Evolutionary conservation across 2,113 vertebrate species (phyloP).

Genomic region (Stegastes partitus): DNA sequence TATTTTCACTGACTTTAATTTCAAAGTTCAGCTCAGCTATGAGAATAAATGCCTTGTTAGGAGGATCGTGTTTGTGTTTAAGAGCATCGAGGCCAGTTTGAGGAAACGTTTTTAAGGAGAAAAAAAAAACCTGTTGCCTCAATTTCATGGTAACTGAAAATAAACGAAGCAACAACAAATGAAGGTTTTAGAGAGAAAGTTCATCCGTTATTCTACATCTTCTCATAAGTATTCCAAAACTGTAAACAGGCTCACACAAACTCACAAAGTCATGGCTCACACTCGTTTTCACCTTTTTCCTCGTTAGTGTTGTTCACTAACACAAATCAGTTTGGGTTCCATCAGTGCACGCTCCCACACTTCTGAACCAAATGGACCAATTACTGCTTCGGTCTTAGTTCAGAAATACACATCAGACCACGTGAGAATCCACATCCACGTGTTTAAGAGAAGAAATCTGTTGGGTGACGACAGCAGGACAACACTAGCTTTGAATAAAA

Average conservation of each 20-base stretch:
- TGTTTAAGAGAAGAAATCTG: not conserved
- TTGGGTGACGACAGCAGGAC: not conserved
- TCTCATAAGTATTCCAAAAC: constrained; percentile 55
- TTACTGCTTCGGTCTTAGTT: too few species aligned
- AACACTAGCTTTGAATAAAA: not conserved
- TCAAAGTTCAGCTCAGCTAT: too few species aligned
- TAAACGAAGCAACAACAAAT: constrained; percentile 19
- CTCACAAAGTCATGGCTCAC: not conserved
- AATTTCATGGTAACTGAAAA: constrained; percentile 15
- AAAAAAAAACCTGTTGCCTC: too few species aligned
- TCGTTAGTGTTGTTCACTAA: too few species aligned
- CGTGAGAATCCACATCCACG: too few species aligned
- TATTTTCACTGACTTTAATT: too few species aligned
- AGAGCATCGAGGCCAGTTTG: not conserved
- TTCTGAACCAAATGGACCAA: too few species aligned
- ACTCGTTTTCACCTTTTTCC: too few species aligned
- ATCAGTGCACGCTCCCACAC: too few species aligned
- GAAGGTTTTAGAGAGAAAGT: constrained; percentile 21
- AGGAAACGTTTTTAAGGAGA: constrained; percentile 12
- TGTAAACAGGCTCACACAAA: constrained; percentile 37
- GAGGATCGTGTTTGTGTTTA: not conserved
- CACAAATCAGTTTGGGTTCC: too few species aligned
- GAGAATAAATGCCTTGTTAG: too few species aligned
- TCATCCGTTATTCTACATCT: constrained; percentile 41
- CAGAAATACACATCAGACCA: too few species aligned